Evolutionary conservation across 23 tunicate species (phyloP), one percentile per base, ranked within the genome.

Genomic region (Diplosoma virens): DNA sequence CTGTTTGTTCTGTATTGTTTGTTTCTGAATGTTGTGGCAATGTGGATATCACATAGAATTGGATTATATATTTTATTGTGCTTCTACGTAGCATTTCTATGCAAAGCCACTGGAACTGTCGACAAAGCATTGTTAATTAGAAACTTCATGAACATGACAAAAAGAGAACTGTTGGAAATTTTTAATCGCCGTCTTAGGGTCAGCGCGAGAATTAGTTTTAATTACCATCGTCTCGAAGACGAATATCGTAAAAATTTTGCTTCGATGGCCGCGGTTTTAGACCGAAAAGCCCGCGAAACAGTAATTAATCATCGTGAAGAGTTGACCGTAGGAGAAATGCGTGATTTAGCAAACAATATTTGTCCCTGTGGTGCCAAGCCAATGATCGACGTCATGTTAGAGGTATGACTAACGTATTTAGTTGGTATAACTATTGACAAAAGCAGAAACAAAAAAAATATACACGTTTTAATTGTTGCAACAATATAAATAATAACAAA

Each of bases 361-460:
- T 82, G 87, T 47, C 60, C 81, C 26, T 82, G 87, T 25, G 87
- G 87, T 16, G 72, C 79, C 16, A 45, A 34, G 63, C 48, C 79
- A 24, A 37, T 64, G 32, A 67, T 30, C 23, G 65, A 80, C 55
- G 47, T 67, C 33, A 24, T 66, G 31, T 27, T 25, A 18, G 33
- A 76, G 80, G 80, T 76, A 76, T 9, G 47, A 14, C 6, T 4
- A 6, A 66, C n/a, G n/a, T n/a, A n/a, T n/a, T n/a, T n/a, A n/a
- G n/a, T n/a, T n/a, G n/a, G n/a, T n/a, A n/a, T n/a, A n/a, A n/a
- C n/a, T n/a, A n/a, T n/a, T n/a, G n/a, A n/a, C n/a, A n/a, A n/a
- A n/a, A n/a, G n/a, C n/a, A n/a, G n/a, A n/a, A n/a, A n/a, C n/a
- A n/a, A n/a, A n/a, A n/a, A n/a, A n/a, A n/a, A n/a, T n/a, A n/a